Conservation (phyloP, 2,888 invertebrate species). For the Colletes collaris region DNA sequence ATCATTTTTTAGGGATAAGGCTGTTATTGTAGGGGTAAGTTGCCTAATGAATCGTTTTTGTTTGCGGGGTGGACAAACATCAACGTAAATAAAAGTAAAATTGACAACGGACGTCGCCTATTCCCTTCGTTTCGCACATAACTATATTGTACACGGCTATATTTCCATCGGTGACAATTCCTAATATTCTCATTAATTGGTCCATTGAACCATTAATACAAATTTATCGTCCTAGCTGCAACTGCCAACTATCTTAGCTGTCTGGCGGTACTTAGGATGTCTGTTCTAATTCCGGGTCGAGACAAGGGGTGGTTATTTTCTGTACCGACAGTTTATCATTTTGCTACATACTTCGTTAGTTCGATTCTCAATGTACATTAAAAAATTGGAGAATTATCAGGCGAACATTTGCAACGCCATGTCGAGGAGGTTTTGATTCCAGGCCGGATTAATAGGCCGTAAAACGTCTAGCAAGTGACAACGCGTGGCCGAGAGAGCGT, state of each 20-base stretch:
- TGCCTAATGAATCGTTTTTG: constrained; percentile 71
- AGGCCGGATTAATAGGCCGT: constrained; percentile 57
- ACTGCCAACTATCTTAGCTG: constrained; percentile 13
- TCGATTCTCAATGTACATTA: background rate
- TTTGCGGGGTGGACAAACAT: constrained; percentile 60
- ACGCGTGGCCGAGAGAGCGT: constrained; percentile 48
- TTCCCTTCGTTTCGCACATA: constrained; percentile 30
- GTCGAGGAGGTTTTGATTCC: constrained; percentile 46
- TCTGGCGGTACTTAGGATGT: too few relatives aligned
- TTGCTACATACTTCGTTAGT: too few relatives aligned
- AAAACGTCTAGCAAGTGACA: constrained; percentile 71
- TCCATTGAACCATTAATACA: constrained; percentile 21
- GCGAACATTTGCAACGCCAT: background rate
- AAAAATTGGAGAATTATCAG: background rate
- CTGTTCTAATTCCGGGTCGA: too few relatives aligned
- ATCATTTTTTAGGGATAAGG: constrained; percentile 81
- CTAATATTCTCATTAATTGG: constrained; percentile 33
- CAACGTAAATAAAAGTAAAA: constrained; percentile 54
- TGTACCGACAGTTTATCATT: too few relatives aligned
- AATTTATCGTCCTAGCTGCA: constrained; percentile 41
- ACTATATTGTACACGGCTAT: constrained; percentile 25
- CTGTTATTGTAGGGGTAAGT: constrained; percentile 66
- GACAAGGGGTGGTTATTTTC: too few relatives aligned
- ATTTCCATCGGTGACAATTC: constrained; percentile 12
- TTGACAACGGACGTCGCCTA: constrained; percentile 16